A percentile compares a stretch with the other conserved stretches of the same genome.
phyloP scores from a whole-genome alignment of 92 coral and sea anemone genomes.

The Epizoanthus stellaris region DNA sequence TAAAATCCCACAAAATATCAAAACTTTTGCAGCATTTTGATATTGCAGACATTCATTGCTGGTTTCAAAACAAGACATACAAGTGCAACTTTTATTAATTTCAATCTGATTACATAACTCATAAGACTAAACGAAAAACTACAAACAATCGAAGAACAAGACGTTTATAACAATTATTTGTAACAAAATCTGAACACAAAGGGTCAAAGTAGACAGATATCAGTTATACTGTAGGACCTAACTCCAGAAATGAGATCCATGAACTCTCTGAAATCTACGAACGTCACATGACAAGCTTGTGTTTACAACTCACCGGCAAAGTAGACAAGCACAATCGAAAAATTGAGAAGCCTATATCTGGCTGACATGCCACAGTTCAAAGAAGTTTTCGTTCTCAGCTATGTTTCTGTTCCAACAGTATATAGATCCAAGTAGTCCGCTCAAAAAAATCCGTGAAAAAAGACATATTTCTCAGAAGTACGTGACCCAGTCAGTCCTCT shows the following conservation, averaged over 20 bases:
- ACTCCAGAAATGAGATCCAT: background rate
- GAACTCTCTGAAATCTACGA: background rate
- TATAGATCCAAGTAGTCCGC: background rate
- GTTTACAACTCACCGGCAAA: slow-evolving; percentile 64
- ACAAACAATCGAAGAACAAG: too few species aligned
- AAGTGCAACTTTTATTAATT: too few species aligned
- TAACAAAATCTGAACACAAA: background rate
- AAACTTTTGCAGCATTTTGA: too few species aligned
- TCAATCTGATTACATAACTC: too few species aligned
- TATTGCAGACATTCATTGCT: too few species aligned
- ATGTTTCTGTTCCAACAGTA: background rate
- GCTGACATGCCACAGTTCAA: slow-evolving; percentile 51
- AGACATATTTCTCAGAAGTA: background rate
- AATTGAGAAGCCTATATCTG: slow-evolving; percentile 47
- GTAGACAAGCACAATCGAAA: slow-evolving; percentile 52
- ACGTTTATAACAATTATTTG: too few species aligned
- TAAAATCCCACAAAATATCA: too few species aligned
- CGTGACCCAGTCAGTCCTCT: background rate
- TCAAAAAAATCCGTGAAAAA: background rate
- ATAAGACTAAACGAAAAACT: too few species aligned
- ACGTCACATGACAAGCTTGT: slow-evolving; percentile 8
- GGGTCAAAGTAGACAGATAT: background rate
- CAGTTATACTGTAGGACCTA: background rate
- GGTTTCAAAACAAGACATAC: too few species aligned
- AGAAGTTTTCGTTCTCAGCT: slow-evolving; percentile 28